Percentiles rank a stretch among this genome's conserved stretches.
These are phyloP conservation scores for Meiosimyza platycephala DNA, from an alignment of 2,888 invertebrate species.

Conservation along the genomic window DNA sequence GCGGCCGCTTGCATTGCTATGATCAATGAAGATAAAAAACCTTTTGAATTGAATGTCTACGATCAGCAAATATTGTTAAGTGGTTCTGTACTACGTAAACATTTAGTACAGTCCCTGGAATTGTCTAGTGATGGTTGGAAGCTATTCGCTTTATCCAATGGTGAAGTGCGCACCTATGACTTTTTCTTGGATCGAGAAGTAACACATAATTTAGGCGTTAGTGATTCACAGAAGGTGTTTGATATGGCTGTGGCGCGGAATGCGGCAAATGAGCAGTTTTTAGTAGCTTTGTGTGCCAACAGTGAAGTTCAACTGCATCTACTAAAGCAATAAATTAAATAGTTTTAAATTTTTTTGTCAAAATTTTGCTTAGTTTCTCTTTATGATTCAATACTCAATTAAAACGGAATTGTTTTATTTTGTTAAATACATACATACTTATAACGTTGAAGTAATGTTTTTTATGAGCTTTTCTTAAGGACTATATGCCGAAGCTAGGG, in stretches of 20 bases:
- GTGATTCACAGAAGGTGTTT: constrained; percentile 36
- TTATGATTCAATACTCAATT: not conserved
- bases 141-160: constrained; percentile 61
- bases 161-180: constrained; percentile 58
- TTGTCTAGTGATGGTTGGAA: constrained; percentile 61
- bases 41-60: constrained; percentile 57
- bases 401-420: not conserved
- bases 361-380: not conserved
- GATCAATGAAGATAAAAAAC: constrained; percentile 54
- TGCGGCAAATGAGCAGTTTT: constrained; percentile 46
- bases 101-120: constrained; percentile 60
- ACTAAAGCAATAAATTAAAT: constrained; percentile 41
- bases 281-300: constrained; percentile 49
- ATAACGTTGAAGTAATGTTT: no score
- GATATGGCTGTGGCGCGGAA: constrained; percentile 55
- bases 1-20: constrained; percentile 53
- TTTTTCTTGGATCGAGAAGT: constrained; percentile 59
- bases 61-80: constrained; percentile 62
- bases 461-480: no score
- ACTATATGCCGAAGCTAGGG: no score
- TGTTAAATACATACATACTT: no score
- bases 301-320: constrained; percentile 52
- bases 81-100: constrained; percentile 59
- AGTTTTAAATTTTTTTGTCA: not conserved
- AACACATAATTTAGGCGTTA: not conserved